Percentiles rank a stretch among this genome's conserved stretches.
phyloP scores from a whole-genome alignment of 2,888 invertebrate genomes.

The Amiota minor region DNA sequence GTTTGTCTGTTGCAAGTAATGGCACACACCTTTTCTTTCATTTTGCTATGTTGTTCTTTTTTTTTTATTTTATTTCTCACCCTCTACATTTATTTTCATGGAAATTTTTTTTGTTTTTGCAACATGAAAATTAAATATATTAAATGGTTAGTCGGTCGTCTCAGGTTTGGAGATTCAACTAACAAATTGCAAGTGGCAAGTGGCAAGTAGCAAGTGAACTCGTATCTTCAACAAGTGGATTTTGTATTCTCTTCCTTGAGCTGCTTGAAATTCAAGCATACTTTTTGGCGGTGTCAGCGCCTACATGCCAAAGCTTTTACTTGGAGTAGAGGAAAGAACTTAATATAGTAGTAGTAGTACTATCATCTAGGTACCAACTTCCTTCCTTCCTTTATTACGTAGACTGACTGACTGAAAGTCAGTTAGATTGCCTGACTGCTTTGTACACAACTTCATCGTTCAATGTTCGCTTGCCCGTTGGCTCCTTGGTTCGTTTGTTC shows the following conservation, averaged over 20 bases:
- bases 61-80: not conserved
- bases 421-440: not conserved
- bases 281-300: constrained; percentile 17
- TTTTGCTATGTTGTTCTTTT: not conserved
- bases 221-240: constrained; percentile 17
- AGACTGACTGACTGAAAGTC: not conserved
- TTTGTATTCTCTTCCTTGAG: not conserved
- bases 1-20: too few relatives aligned
- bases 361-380: too few relatives aligned
- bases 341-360: too few relatives aligned
- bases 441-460: not conserved
- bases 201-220: constrained; percentile 4
- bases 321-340: not conserved
- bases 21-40: not conserved
- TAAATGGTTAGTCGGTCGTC: constrained; percentile 1
- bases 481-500: too few relatives aligned
- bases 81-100: not conserved
- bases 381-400: too few relatives aligned
- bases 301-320: not conserved
- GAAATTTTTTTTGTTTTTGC: not conserved
- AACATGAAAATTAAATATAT: constrained; percentile 17
- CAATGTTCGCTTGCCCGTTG: too few relatives aligned
- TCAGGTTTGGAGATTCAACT: not conserved
- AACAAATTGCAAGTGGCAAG: constrained; percentile 13
- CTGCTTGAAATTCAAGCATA: constrained; percentile 24